A percentile compares a stretch with the other conserved stretches of the same genome.
These are phyloP conservation scores for Vulpes vulpes DNA, from an alignment of 2,113 vertebrate genomes.

Conservation along the genomic window DNA sequence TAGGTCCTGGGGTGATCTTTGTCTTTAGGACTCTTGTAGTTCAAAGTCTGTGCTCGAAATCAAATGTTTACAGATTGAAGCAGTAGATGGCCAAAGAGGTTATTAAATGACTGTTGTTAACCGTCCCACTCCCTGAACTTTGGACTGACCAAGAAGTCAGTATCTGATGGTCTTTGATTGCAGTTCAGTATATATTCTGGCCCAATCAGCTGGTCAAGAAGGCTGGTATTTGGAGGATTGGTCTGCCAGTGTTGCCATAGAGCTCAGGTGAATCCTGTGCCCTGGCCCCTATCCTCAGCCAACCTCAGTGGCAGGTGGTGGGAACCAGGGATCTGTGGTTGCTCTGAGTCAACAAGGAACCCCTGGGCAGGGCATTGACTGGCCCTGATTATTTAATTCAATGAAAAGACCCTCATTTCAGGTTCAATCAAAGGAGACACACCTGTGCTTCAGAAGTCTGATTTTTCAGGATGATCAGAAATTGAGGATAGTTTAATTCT, in stretches of 20 bases:
- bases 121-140: background rate
- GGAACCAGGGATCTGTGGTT: background rate
- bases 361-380: background rate
- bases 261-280: background rate
- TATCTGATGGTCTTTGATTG: background rate
- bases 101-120: background rate
- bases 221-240: background rate
- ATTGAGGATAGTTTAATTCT: background rate
- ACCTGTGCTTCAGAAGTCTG: slow-evolving; percentile 18
- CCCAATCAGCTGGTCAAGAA: background rate
- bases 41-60: background rate
- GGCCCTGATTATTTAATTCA: background rate
- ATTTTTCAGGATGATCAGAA: background rate
- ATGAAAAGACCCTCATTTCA: slow-evolving; percentile 15
- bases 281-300: background rate
- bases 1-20: background rate
- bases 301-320: background rate
- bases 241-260: background rate
- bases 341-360: background rate
- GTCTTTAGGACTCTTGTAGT: background rate
- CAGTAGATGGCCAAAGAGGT: background rate
- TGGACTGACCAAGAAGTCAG: background rate
- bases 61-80: background rate
- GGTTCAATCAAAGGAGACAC: background rate
- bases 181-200: background rate